Conservation (phyloP, 2,888 invertebrate species). For the Oscheius myriophilus region DNA sequence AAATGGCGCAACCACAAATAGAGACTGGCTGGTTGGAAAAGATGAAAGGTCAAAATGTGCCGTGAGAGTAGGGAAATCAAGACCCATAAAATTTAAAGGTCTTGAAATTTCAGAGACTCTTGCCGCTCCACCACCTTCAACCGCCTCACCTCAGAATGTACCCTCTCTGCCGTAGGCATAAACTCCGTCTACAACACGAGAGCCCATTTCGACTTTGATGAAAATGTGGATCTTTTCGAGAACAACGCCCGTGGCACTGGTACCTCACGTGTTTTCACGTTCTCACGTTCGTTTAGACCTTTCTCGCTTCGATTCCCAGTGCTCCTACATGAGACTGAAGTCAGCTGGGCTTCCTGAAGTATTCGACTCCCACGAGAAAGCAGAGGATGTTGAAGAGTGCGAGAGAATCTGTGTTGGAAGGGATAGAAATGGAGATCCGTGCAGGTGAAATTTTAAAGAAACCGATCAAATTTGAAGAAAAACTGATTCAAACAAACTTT, state of each 20-base stretch:
- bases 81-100: too few relatives aligned
- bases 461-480: not conserved
- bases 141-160: constrained; percentile 37
- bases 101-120: constrained; percentile 22
- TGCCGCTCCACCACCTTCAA: constrained; percentile 51
- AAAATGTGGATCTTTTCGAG: constrained; percentile 58
- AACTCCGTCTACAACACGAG: constrained; percentile 59
- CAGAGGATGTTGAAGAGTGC: constrained; percentile 35
- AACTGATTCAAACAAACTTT: not conserved
- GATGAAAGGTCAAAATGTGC: too few relatives aligned
- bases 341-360: constrained; percentile 36
- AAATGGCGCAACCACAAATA: too few relatives aligned
- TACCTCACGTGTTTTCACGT: not conserved
- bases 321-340: constrained; percentile 44
- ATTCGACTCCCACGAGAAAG: constrained; percentile 36
- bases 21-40: too few relatives aligned
- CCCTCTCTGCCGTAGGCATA: constrained; percentile 47
- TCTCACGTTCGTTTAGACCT: constrained; percentile 17
- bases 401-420: constrained; percentile 42
- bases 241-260: constrained; percentile 56
- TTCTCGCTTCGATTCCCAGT: constrained; percentile 24
- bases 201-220: constrained; percentile 41
- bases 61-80: too few relatives aligned
- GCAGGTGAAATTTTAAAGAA: too few relatives aligned
- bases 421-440: constrained; percentile 34